phyloP scores from a whole-genome alignment of 2,888 invertebrate species.

The Trachelus stipa region DNA sequence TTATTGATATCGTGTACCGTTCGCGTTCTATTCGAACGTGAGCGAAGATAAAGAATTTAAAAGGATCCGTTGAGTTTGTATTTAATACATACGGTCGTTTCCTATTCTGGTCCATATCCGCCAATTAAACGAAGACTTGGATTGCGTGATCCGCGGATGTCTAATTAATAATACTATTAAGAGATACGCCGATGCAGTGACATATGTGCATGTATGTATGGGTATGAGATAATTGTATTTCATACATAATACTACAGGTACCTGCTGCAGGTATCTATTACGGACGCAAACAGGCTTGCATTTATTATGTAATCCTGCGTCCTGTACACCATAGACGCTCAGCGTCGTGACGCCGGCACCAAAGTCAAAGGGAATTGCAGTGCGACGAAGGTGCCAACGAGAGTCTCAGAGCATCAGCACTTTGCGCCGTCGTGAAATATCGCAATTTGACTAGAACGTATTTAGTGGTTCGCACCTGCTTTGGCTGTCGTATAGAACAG shows the following conservation, averaged over 20 bases:
- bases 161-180: neutral
- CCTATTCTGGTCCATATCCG: neutral
- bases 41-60: neutral
- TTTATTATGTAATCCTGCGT: neutral
- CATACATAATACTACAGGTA: neutral
- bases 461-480: neutral
- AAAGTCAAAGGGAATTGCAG: neutral
- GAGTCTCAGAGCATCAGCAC: neutral
- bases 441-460: neutral
- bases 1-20: neutral
- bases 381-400: neutral
- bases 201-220: neutral
- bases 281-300: neutral
- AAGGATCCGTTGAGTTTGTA: neutral
- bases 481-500: neutral
- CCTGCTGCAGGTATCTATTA: neutral
- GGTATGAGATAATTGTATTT: neutral
- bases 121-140: neutral
- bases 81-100: too few relatives aligned
- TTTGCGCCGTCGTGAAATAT: neutral
- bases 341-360: neutral
- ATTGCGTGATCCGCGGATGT: neutral
- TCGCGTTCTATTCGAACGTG: neutral
- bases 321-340: neutral
- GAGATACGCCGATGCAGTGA: neutral